These are phyloP conservation scores for Polyergus mexicanus DNA, from an alignment of 1,140 invertebrate species.

Conservation along the genomic window DNA sequence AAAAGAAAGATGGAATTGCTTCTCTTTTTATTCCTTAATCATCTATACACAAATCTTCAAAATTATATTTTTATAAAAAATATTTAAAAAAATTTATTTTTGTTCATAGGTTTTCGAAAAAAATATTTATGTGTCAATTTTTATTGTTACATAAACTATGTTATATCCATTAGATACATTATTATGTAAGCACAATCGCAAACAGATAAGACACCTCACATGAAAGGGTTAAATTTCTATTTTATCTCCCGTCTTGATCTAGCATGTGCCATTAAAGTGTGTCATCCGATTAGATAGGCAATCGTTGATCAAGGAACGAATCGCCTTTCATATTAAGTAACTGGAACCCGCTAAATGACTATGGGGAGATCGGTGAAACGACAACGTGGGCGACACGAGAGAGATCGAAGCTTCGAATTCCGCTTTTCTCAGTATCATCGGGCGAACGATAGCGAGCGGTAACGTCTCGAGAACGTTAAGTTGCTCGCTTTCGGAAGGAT, in stretches of 20 bases:
- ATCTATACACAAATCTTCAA: neutral
- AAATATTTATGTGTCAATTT: neutral
- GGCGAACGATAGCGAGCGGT: slow-evolving; percentile 8
- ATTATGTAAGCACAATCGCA: neutral
- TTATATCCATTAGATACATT: slow-evolving; percentile 7
- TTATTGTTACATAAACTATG: neutral
- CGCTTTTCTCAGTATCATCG: slow-evolving; percentile 51
- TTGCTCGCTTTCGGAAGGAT: neutral
- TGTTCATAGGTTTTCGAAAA: neutral
- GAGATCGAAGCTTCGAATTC: slow-evolving; percentile 52
- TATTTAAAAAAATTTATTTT: neutral
- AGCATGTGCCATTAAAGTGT: slow-evolving; percentile 33
- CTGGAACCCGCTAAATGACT: slow-evolving; percentile 23
- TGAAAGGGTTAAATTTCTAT: slow-evolving; percentile 47
- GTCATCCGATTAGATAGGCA: slow-evolving; percentile 29
- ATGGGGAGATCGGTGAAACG: neutral
- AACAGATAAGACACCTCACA: neutral
- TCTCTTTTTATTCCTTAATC: neutral
- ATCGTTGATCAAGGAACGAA: slow-evolving; percentile 48
- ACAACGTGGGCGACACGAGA: neutral
- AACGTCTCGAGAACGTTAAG: slow-evolving; percentile 17
- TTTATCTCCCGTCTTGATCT: slow-evolving; percentile 42
- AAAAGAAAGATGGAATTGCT: neutral
- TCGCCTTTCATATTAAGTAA: slow-evolving; percentile 28
- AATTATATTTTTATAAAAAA: slow-evolving; percentile 5